Base-by-base conservation (phyloP, 2,113 vertebrate genomes). In the Elephantulus edwardii region DNA sequence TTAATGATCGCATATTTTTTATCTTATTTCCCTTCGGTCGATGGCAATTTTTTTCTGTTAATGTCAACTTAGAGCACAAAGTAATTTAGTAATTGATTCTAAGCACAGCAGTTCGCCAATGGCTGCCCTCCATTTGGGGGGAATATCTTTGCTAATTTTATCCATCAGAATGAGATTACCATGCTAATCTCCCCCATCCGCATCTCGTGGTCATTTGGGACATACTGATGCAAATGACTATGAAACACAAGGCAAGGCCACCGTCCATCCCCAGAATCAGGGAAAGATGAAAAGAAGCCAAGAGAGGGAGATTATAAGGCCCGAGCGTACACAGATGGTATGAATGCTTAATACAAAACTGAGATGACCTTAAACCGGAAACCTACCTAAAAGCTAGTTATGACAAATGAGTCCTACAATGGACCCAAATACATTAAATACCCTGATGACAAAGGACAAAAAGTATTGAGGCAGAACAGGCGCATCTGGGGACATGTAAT, bases 61-160 rank as follows among this genome's bases (percentile, higher is more conserved):
- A 99, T 99, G 99, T 99, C 98, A 98, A 98, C 98, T 99, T 99
- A 98, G 98, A 99, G 98, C 98, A 99, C 98, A 98, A 98, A 99
- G 99, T 99, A 98, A 99, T 99, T 99, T 99, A 99, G 99, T 99
- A 99, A 99, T 99, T 99, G 99, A 99, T 99, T 99, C 99, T 98
- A 98, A 98, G 98, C 98, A 98, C 97, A 97, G 98, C 98, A 97
- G 98, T 97, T 98, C 96, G 96, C 98, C 97, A 98, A 98, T 98
- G 98, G 98, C 98, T 97, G 98, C 97, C 98, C 97, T 98, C 97
- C 98, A 97, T 99, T 96, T 94, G 98, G 98, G 98, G 98, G 98
- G 98, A 99, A 99, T 99, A 99, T 98, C 98, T 99, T 98, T 99
- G 98, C 98, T 99, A 99, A 99, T 99, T 99, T 99, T 98, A 99